phyloP scores from a whole-genome alignment of 2,113 vertebrate genomes.

The Macquaria australasica region DNA sequence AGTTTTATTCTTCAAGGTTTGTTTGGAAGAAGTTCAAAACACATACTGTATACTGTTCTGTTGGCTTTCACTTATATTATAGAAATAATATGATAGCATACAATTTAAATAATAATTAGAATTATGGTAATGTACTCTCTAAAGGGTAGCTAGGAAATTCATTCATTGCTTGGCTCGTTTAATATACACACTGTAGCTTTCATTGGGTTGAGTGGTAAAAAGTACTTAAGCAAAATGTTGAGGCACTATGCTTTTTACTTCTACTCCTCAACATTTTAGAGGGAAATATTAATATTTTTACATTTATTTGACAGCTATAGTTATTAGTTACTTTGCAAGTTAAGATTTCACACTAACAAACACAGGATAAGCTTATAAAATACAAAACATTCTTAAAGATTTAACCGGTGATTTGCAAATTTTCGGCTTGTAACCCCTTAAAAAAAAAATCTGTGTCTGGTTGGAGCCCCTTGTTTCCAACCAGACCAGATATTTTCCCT shows the following conservation, averaged over 20 bases:
- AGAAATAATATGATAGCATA: not conserved
- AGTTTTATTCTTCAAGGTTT: conserved; percentile 66
- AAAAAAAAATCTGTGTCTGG: not conserved
- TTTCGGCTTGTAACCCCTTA: not conserved
- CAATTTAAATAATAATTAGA: not conserved
- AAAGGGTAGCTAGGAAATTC: not conserved
- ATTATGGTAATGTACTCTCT: not conserved
- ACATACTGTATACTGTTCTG: not conserved
- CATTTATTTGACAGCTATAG: too few relatives aligned
- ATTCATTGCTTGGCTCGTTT: not conserved
- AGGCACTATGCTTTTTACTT: not conserved
- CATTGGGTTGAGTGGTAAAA: not conserved
- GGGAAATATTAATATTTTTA: not conserved
- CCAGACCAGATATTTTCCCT: too few relatives aligned
- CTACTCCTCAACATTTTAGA: not conserved
- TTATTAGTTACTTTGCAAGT: not conserved
- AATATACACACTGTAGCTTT: not conserved
- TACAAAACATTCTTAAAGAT: not conserved
- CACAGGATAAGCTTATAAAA: not conserved
- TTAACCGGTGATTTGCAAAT: not conserved
- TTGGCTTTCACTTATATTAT: too few relatives aligned
- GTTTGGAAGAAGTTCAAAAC: conserved; percentile 58
- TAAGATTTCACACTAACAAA: not conserved
- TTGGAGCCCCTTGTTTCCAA: too few relatives aligned
- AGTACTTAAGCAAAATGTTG: not conserved